Percentiles rank a stretch among this genome's conserved stretches.
phyloP scores from a whole-genome alignment of 2,797 vertebrate species.

The Falco novaeseelandiae region DNA sequence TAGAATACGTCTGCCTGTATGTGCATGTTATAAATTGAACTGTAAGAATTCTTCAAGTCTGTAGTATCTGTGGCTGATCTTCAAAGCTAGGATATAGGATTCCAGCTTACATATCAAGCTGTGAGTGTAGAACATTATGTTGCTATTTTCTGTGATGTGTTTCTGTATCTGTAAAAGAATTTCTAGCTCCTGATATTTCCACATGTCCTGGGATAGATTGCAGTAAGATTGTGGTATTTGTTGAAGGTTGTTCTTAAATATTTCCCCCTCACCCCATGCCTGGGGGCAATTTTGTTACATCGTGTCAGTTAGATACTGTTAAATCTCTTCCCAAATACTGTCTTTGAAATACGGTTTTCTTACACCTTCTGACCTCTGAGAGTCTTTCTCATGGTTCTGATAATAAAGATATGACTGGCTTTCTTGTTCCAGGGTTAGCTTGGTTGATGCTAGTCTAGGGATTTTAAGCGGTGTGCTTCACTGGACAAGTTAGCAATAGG shows the following conservation, averaged over 20 bases:
- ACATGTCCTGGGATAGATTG: background rate
- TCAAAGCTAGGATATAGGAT: background rate
- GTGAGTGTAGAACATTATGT: background rate
- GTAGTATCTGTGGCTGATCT: background rate
- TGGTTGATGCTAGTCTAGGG: background rate
- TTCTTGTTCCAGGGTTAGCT: background rate
- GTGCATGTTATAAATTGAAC: background rate
- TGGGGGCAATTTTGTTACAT: background rate
- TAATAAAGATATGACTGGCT: background rate
- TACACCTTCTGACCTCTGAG: background rate
- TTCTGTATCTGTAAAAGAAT: background rate
- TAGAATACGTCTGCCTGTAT: fast-evolving
- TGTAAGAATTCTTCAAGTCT: background rate
- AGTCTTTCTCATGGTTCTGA: background rate
- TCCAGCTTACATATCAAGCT: background rate
- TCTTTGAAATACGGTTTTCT: background rate
- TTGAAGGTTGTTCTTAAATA: background rate
- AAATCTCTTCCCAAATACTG: background rate
- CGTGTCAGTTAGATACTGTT: background rate
- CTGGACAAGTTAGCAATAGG: background rate
- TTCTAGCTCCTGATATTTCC: background rate
- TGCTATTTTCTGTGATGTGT: background rate
- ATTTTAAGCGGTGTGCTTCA: background rate
- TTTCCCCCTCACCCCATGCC: fast-evolving
- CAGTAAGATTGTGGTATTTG: background rate